Percentiles rank a stretch among this genome's conserved stretches.
These are phyloP conservation scores for Haliaeetus leucogaster DNA, from an alignment of 2,113 vertebrate genomes.

Conservation along the genomic window DNA sequence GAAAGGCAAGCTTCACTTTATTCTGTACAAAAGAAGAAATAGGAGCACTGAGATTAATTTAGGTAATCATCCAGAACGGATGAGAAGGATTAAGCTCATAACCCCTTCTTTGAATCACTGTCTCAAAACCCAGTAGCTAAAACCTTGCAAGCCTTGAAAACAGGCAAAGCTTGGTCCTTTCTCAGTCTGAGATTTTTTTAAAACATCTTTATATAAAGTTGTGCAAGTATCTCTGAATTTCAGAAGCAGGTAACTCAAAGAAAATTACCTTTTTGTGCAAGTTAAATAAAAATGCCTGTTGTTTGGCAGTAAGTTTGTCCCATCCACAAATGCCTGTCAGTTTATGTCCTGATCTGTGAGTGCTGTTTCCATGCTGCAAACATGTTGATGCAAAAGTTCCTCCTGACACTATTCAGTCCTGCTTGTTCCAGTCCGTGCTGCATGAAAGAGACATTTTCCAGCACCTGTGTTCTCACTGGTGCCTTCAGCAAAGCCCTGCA, in stretches of 20 bases:
- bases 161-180: neutral
- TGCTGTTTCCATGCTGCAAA: neutral
- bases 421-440: neutral
- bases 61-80: neutral
- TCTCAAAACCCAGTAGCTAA: neutral
- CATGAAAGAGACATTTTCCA: slow-evolving; percentile 67
- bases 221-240: neutral
- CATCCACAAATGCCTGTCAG: neutral
- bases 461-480: slow-evolving; percentile 63
- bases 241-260: neutral
- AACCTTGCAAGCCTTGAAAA: neutral
- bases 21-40: neutral
- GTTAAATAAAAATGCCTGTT: neutral
- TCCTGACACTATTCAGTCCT: slow-evolving; percentile 35
- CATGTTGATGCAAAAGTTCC: neutral
- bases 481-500: slow-evolving; percentile 73
- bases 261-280: neutral
- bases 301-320: neutral
- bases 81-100: neutral
- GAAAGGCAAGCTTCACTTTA: neutral
- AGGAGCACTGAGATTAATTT: neutral
- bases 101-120: neutral
- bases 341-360: neutral
- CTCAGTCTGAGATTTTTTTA: neutral
- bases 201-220: neutral